Evolutionary conservation across 37 sponge, comb jelly and placozoan genomes (phyloP), one percentile per base, ranked within the genome.

Genomic region (Bolinopsis microptera): DNA sequence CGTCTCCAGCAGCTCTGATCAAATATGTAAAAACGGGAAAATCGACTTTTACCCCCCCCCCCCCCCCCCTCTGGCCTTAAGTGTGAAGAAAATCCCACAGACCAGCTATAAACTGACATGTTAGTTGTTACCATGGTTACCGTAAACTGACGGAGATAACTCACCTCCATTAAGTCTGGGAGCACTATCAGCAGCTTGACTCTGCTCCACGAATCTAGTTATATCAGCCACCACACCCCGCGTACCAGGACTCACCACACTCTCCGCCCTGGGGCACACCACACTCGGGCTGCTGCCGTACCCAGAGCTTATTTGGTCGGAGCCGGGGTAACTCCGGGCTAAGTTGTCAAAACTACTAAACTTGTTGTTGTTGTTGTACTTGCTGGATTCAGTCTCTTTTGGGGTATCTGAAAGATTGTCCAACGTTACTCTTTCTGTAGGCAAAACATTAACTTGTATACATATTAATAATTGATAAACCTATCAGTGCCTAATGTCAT

Each of bases 341-440:
- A 80, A 37, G 33, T 30, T 80, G 38, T 80, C 82, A 37, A 80
- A 80, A 80, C 82, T 80, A 80, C 38, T 80, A 30, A 80, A 80
- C 74, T 70, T 9, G 16, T 9, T 61, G 26, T 26, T 70, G 16
- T 2, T 2, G 30, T 9, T 70, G 74, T 30, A 80, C 37, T 80
- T 30, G 30, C 37, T 70, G 25, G 74, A 26, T n/a, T 28, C 28
- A 22, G 74, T 48, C 9, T 48, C 75, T 48, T 48, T 48, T 48
- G 61, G 61, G 13, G 61, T 48, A 48, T 48, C 61, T 48, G 61
- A 48, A 48, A 48, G 5, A 48, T 48, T 48, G 61, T 48, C 13
- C 13, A 48, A 48, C 61, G 61, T 48, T 5, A 18, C 9, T 48
- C 61, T 48, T 48, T 48, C 61, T n/a, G n/a, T n/a, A n/a, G n/a